phyloP scores from a whole-genome alignment of 2,113 vertebrate species.

The Pterophyllum scalare region DNA sequence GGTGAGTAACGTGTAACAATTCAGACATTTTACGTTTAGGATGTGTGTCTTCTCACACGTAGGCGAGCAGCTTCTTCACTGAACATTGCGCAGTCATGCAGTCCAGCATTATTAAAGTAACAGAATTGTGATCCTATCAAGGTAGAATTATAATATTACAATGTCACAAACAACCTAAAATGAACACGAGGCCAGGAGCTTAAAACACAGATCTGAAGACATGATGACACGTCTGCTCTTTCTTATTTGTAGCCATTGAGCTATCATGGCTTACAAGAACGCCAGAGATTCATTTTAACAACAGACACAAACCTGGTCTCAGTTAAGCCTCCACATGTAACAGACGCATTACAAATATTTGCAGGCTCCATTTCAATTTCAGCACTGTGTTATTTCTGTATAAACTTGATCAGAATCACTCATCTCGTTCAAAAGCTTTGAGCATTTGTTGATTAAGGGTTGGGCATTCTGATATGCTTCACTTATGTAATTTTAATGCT shows the following conservation, averaged over 20 bases:
- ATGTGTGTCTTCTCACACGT: neutral
- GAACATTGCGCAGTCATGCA: neutral
- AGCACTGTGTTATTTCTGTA: neutral
- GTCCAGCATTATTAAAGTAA: neutral
- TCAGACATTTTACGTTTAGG: neutral
- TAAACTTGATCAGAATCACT: neutral
- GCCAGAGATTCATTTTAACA: neutral
- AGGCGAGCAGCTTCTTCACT: neutral
- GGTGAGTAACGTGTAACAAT: neutral
- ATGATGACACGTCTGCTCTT: neutral
- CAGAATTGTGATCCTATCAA: neutral
- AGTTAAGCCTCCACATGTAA: conserved; percentile 4
- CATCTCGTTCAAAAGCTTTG: neutral
- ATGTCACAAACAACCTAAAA: neutral
- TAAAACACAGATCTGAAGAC: neutral
- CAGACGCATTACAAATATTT: neutral
- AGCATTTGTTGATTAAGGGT: conserved; percentile 12
- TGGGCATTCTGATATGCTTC: conserved; percentile 17
- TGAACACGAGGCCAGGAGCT: neutral
- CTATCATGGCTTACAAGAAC: neutral
- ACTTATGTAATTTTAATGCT: neutral
- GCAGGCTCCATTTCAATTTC: neutral
- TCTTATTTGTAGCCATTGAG: neutral
- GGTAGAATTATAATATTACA: neutral
- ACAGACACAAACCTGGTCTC: neutral